Base-by-base conservation (phyloP, 2,888 invertebrate genomes). In the Timema cristinae region DNA sequence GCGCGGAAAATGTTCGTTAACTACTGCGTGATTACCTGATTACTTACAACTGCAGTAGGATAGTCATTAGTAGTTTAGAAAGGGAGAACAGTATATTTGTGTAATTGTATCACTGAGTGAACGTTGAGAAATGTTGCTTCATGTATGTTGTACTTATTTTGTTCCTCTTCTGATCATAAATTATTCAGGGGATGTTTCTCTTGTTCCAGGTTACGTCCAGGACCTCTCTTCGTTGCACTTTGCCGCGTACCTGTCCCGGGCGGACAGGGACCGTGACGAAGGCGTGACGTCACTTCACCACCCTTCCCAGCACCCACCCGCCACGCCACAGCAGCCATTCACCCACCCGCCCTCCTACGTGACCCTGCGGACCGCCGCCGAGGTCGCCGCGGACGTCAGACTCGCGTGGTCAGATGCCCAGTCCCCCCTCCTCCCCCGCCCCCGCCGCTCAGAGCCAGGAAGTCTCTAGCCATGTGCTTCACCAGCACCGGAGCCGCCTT, bases 381-480 rank as follows among this genome's bases (percentile, higher is more conserved):
- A 86, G 78, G 79, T 32, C 32, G 32, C 32, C 32, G 32, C 32
- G 32, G 69, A 67, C 69, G 73, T 73, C 73, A 75, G 63, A 48
- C 73, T 32, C 49, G 32, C 66, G 51, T 70, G 63, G 70, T 32
- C 32, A 32, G 32, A 32, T 32, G 32, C 32, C 32, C 32, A 32
- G 32, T 32, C 32, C 66, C 66, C 70, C 61, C 69, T 52, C 54
- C 69, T 56, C 66, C 72, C 48, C 61, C 76, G 13, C 75, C 77
- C 32, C 76, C 77, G 11, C 73, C 78, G n/a, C 72, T 78, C 72
- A 77, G 80, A 80, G 85, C 86, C 81, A 85, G 88, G 81, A 92
- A 92, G 83, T 91, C 92, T 74, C 85, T 91, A 76, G 86, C 93
- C 61, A 92, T 93, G 90, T 93, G 92, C 80, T 93, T 91, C 82